Evolutionary conservation across 2,113 vertebrate species (phyloP), one percentile per base, ranked within the genome.

Genomic region (Sphyrna mokarran): DNA sequence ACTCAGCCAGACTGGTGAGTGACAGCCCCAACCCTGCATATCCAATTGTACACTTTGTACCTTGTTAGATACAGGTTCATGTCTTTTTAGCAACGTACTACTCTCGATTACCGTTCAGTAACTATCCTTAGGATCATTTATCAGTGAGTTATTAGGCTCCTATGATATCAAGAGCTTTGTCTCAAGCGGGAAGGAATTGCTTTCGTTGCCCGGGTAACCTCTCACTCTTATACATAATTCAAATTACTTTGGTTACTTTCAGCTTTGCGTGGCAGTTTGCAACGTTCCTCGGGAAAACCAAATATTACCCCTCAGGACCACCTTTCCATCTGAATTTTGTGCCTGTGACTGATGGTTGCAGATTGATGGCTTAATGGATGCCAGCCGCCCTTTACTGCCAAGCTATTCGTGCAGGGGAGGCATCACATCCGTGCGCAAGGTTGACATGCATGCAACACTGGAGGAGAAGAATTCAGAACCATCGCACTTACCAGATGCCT

Each of bases 121-220:
- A 63, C 89, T 93, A 68, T 93, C 89, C 66, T 93, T 68, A 93
- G 89, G 33, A 93, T 93, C 89, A 68, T 63, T 93, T 93, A 93
- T 68, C 89, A 66, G 89, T 93, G 37, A 63, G 61, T 93, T 93
- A 93, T 93, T 93, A 93, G n/a, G 61, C 89, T 93, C 61, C 89
- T n/a, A 22, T 93, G 89, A 93, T 68, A 93, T n/a, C 18, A 61
- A 93, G 89, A 93, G 18, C 89, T 37, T 93, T 93, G 89, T 93
- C 89, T 93, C 61, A 33, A 66, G 20, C 89, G 66, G 89, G 89
- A 93, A n/a, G n/a, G 63, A 93, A 68, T 93, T 93, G 89, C 89
- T 93, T 43, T 93, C 20, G 33, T 93, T 93, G 61, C n/a, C 89
- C 66, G 61, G 89, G 61, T 20, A 7, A 93, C 61, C 89, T 63